Evolutionary conservation across 2,113 vertebrate genomes (phyloP).

Genomic region (Beaufortia kweichowensis): DNA sequence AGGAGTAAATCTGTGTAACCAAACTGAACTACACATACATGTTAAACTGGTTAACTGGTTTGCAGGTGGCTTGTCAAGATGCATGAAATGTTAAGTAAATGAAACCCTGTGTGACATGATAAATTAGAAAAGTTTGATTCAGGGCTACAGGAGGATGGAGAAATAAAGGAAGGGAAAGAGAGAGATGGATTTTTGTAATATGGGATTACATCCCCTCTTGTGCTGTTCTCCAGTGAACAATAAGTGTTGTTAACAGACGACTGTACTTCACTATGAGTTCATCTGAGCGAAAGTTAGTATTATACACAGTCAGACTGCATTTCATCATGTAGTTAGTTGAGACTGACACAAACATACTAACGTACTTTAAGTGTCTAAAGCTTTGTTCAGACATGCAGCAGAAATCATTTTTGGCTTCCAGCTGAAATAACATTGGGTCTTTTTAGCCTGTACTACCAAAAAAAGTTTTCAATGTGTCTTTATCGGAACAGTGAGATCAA

Average conservation of each 20-base stretch:
- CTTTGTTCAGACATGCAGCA: too few relatives aligned
- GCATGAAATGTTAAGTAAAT: too few relatives aligned
- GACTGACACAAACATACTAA: slow-evolving; percentile 10
- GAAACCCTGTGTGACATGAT: too few relatives aligned
- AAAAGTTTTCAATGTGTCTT: too few relatives aligned
- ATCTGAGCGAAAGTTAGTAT: slow-evolving; percentile 25
- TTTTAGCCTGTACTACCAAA: too few relatives aligned
- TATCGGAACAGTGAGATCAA: too few relatives aligned
- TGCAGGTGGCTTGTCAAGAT: too few relatives aligned
- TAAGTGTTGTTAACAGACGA: background rate
- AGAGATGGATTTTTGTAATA: background rate
- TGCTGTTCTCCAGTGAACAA: slow-evolving; percentile 8
- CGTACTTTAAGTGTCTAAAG: background rate
- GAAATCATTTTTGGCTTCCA: too few relatives aligned
- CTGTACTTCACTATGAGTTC: slow-evolving; percentile 4
- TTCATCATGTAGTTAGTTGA: slow-evolving; percentile 14
- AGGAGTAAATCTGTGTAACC: too few relatives aligned
- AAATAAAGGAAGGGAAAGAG: background rate
- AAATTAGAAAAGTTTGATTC: background rate
- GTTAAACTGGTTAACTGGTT: too few relatives aligned
- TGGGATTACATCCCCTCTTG: slow-evolving; percentile 12
- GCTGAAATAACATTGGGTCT: too few relatives aligned
- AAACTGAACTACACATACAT: too few relatives aligned
- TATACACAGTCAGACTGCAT: slow-evolving; percentile 11
- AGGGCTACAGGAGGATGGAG: background rate